A percentile compares a stretch with the other conserved stretches of the same genome.
These are phyloP conservation scores for Coremacera marginata DNA, from an alignment of 2,888 invertebrate genomes.

Conservation along the genomic window DNA sequence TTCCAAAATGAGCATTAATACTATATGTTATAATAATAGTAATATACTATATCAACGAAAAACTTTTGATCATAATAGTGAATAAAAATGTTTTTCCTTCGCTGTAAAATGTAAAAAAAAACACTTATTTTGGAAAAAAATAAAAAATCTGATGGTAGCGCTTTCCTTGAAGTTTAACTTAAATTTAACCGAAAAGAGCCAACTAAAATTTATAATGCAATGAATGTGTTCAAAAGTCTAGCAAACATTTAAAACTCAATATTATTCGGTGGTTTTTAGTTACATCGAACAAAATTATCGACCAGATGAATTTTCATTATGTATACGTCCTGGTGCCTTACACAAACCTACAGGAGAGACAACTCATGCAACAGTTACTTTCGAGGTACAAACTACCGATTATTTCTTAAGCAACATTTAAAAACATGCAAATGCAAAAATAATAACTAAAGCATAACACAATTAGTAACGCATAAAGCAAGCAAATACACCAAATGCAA, in stretches of 20 bases:
- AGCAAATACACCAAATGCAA: neutral
- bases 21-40: no score
- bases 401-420: conserved; percentile 10
- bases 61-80: neutral
- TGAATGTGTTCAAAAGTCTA: neutral
- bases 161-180: neutral
- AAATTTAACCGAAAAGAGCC: conserved; percentile 12
- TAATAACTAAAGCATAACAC: conserved; percentile 18
- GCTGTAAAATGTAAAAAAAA: neutral
- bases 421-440: conserved; percentile 14
- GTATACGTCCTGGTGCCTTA: conserved; percentile 77
- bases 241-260: conserved; percentile 28
- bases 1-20: no score
- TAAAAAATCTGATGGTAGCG: neutral
- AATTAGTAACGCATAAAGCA: neutral
- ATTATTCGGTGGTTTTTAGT: conserved; percentile 69
- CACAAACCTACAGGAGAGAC: conserved; percentile 76
- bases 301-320: conserved; percentile 78
- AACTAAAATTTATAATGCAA: neutral
- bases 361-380: conserved; percentile 76
- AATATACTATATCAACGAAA: neutral
- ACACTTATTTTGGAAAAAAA: neutral
- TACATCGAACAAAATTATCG: conserved; percentile 79
- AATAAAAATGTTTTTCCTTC: neutral
- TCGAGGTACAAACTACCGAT: conserved; percentile 70